Base-by-base conservation (phyloP, 2,888 invertebrate species). In the Volucella inanis region DNA sequence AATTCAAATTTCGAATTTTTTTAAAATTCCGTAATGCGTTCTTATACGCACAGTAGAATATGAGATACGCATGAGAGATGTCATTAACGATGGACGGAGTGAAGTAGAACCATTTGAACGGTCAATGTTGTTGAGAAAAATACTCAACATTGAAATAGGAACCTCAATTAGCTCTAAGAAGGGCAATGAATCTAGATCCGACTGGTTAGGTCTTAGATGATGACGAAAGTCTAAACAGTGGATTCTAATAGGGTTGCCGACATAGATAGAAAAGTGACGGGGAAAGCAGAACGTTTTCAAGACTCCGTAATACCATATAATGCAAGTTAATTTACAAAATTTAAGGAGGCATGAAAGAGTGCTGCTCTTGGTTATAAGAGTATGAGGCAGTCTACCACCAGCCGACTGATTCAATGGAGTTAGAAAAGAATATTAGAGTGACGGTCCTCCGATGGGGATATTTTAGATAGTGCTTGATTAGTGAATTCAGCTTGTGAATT, bases 131-230 rank as follows among this genome's bases (percentile, higher is more conserved):
- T 50, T 50, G 55, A 22, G 49, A 18, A 14, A 49, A 4, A 12
- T 57, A 41, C 59, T 59, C 31, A 55, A 80, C 50, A 49, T 39
- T 31, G 31, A 59, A 22, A 76, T 31, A 70, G 14, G 71, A 80
- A 71, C 72, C 76, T 67, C 70, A 85, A 80, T 85, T 85, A 75
- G 75, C 45, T 80, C 64, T 49, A 55, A 74, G 62, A 57, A 72
- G 74, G 52, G 43, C 61, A 61, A 61, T 76, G 84, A 72, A 76
- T 80, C 62, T 67, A 52, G 80, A 81, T 85, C 84, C 61, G 47
- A 71, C 65, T 59, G 59, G 62, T 67, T 67, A 49, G 45, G 71
- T 71, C 50, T 83, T 68, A 79, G 78, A 83, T 83, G 67, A 38
- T 52, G n/a, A 50, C 72, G 41, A 38, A 38, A 18, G 61, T 11